These are phyloP conservation scores for Aradus depressus DNA, from an alignment of 2,888 invertebrate species.

Conservation along the genomic window DNA sequence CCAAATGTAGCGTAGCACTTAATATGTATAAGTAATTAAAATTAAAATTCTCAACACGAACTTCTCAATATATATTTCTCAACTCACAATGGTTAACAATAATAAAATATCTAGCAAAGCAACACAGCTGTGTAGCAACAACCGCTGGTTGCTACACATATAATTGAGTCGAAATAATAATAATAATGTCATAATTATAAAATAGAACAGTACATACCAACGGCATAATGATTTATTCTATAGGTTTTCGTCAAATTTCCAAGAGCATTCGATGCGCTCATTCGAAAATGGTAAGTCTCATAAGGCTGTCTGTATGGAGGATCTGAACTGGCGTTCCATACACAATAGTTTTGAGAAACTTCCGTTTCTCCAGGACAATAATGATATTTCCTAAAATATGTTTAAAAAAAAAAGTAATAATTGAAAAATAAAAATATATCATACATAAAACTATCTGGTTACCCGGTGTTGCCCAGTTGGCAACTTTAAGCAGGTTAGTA, in stretches of 20 bases:
- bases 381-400: constrained; percentile 14
- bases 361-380: constrained; percentile 34
- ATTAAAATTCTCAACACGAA: too few species aligned
- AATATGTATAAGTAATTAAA: too few species aligned
- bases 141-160: too few species aligned
- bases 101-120: too few species aligned
- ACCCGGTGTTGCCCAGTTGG: too few species aligned
- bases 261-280: constrained; percentile 51
- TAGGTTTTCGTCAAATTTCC: constrained; percentile 44
- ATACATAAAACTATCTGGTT: constrained; percentile 1
- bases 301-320: constrained; percentile 46
- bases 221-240: constrained; percentile 47
- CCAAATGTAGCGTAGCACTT: too few species aligned
- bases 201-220: constrained; percentile 36
- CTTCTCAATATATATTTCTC: too few species aligned
- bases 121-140: too few species aligned
- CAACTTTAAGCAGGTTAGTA: too few species aligned
- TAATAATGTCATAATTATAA: constrained; percentile 22
- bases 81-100: too few species aligned
- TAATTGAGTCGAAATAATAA: too few species aligned
- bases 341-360: constrained; percentile 36
- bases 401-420: not conserved
- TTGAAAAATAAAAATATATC: not conserved
- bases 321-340: constrained; percentile 41
- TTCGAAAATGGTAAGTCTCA: constrained; percentile 44